A percentile compares a stretch with the other conserved stretches of the same genome.
Conservation (phyloP, 2,113 vertebrate genomes). For the Nothoprocta perdicaria region DNA sequence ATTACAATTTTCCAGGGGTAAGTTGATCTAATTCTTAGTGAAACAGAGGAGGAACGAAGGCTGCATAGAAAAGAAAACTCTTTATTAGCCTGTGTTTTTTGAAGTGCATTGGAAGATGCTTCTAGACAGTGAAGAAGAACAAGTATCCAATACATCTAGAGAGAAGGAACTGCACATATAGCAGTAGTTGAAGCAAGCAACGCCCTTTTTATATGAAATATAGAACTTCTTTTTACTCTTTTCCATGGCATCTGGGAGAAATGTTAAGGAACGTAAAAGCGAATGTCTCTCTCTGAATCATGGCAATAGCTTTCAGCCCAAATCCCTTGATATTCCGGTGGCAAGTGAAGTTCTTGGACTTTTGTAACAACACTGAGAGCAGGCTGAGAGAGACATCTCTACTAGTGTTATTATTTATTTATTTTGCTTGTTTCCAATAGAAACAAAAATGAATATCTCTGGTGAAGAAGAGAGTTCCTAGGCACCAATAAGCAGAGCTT, state of each 20-base stretch:
- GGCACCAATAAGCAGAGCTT: rapidly evolving
- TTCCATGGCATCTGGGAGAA: background rate
- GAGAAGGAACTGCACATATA: rapidly evolving
- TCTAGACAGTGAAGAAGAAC: background rate
- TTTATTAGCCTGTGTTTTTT: background rate
- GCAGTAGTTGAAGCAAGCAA: background rate
- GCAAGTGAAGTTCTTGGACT: background rate
- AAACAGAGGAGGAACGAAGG: background rate
- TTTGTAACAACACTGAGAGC: background rate
- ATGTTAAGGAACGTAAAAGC: background rate
- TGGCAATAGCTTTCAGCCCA: background rate
- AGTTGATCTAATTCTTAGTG: background rate
- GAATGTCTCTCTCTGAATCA: background rate
- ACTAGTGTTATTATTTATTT: background rate
- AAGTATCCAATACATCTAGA: background rate
- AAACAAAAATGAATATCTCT: background rate
- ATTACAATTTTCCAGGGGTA: background rate
- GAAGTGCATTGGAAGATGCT: background rate
- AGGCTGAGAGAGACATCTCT: background rate
- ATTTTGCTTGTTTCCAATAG: background rate
- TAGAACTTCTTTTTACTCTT: background rate
- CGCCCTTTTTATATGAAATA: background rate
- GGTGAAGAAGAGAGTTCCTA: background rate
- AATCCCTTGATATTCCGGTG: background rate
- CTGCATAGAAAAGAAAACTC: background rate